Evolutionary conservation across 2,888 invertebrate genomes (phyloP), one percentile per base, ranked within the genome.

Genomic region (Idaea aversata): DNA sequence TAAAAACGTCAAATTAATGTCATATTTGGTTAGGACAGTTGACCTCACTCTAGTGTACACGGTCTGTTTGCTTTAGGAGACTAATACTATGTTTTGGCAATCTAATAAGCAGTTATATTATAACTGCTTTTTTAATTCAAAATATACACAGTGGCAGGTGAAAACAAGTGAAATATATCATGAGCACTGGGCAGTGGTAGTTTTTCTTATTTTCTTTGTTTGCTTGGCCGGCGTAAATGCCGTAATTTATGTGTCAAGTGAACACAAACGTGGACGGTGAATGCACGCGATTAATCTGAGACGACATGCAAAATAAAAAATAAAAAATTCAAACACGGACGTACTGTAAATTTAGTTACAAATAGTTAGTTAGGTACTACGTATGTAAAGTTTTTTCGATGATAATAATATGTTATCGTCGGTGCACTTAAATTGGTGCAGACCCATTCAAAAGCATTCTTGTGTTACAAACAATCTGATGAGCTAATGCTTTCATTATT

Each of bases 221-320:
- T 47, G 58, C 58, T 61, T 66, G 66, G 59, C 34, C 34, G 59
- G 16, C 59, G 59, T 59, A 34, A 59, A 59, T 59, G 34, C 59
- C 34, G 59, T 34, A 59, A 59, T 59, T 59, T 59, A 59, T 59
- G 34, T 59, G 59, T 59, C 59, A 59, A 59, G 59, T 34, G 59
- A 25, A 59, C 59, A 25, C 59, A 59, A 59, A 16, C 59, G 5
- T 59, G 59, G 15, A 59, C 59, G 59, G 16, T 59, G 59, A 47
- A 47, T 59, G 59, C 59, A 59, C 34, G 59, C 59, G 34, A 59
- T 59, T 59, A 25, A 59, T 59, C 34, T 59, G 5, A 47, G 47
- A 47, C 47, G 47, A 47, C 47, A 47, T 47, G 47, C 47, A 47
- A 47, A 47, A 47, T 47, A 47, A 47, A 47, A 47, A 25, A 13